phyloP scores from a whole-genome alignment of 2,113 vertebrate species.

The Bubo blakistoni region DNA sequence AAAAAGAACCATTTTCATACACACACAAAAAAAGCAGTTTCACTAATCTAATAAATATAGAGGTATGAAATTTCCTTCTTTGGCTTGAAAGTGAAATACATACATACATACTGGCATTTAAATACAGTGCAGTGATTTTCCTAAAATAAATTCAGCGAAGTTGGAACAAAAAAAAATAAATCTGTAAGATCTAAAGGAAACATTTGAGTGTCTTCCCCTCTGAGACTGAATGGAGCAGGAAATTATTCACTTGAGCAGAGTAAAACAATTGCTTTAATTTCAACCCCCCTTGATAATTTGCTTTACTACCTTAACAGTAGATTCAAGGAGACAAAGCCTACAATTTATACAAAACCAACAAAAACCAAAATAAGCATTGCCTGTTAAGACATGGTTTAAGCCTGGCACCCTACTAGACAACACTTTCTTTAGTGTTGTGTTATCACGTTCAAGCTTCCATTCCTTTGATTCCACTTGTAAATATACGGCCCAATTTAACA shows the following conservation, averaged over 20 bases:
- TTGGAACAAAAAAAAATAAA: background rate
- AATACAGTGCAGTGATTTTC: background rate
- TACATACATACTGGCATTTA: background rate
- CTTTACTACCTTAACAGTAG: background rate
- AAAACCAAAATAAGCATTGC: background rate
- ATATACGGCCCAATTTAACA: background rate
- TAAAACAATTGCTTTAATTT: background rate
- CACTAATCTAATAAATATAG: background rate
- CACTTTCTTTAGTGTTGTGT: background rate
- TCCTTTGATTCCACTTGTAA: background rate
- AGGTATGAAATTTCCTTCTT: background rate
- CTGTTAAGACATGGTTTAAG: background rate
- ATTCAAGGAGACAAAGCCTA: background rate
- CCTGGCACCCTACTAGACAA: background rate
- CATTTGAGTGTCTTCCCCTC: background rate
- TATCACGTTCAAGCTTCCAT: fast-evolving
- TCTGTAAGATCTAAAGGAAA: background rate
- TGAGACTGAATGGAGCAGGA: background rate
- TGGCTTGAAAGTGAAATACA: background rate
- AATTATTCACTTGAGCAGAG: background rate
- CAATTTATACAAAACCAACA: background rate
- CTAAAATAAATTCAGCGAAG: background rate
- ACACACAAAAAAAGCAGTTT: background rate
- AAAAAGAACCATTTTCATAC: background rate
- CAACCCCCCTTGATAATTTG: background rate